Conservation (phyloP, 2,888 invertebrate genomes). For the Druceiella hillmani region DNA sequence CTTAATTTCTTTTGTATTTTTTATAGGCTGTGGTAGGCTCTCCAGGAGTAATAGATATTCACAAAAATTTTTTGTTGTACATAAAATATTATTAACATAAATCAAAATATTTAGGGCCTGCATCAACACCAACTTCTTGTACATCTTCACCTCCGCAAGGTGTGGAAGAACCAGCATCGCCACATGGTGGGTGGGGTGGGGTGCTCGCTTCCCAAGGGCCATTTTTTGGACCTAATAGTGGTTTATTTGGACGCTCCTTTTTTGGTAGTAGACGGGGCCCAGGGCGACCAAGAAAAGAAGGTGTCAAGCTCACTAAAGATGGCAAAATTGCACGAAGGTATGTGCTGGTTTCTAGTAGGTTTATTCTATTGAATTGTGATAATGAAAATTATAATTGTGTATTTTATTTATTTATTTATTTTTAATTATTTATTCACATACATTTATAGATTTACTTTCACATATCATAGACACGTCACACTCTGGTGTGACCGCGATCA, state of each 20-base stretch:
- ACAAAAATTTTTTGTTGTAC: slow-evolving; percentile 10
- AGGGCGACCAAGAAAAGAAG: slow-evolving; percentile 75
- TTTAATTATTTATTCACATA: not conserved
- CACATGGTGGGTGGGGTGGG: slow-evolving; percentile 35
- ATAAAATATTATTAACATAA: slow-evolving; percentile 2
- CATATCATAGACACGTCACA: no score
- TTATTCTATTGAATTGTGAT: not conserved
- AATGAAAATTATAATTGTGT: not conserved
- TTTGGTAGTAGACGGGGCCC: slow-evolving; percentile 63
- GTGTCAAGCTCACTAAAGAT: slow-evolving; percentile 47
- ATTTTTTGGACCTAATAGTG: slow-evolving; percentile 38
- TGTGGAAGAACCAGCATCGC: slow-evolving; percentile 56
- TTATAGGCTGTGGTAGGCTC: not conserved
- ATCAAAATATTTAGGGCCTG: slow-evolving; percentile 60
- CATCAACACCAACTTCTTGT: slow-evolving; percentile 59
- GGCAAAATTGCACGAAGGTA: slow-evolving; percentile 50
- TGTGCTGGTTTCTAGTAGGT: slow-evolving; percentile 3
- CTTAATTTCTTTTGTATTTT: no score
- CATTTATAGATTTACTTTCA: not conserved
- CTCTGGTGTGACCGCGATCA: no score
- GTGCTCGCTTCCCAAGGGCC: slow-evolving; percentile 32
- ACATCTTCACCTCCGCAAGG: slow-evolving; percentile 57
- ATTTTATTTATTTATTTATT: not conserved
- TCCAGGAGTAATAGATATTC: slow-evolving; percentile 8
- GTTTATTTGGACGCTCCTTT: slow-evolving; percentile 42